phyloP scores from a whole-genome alignment of 2,113 vertebrate genomes.

The Triplophysa tibetana region DNA sequence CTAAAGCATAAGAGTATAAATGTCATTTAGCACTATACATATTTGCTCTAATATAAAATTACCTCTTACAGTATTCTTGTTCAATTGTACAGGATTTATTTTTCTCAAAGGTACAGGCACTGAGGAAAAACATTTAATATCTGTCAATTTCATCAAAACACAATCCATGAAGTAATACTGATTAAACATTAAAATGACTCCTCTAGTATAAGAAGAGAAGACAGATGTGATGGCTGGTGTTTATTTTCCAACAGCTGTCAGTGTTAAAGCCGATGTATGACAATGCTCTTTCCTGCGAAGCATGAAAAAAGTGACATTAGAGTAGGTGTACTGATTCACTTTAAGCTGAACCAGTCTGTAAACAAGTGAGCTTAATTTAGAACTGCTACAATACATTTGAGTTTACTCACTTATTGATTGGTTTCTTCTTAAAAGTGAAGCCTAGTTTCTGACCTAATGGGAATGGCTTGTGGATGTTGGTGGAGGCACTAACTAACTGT shows the following conservation, averaged over 20 bases:
- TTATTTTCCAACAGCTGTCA: slow-evolving; percentile 48
- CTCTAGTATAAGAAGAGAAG: slow-evolving; percentile 17
- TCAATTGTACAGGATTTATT: not conserved
- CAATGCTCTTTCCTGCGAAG: slow-evolving; percentile 42
- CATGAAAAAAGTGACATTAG: slow-evolving; percentile 40
- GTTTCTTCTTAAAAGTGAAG: too few species aligned
- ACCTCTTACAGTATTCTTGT: not conserved
- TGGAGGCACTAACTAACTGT: too few species aligned
- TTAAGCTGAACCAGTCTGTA: not conserved
- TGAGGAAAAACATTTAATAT: not conserved
- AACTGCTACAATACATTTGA: not conserved
- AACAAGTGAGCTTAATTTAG: not conserved
- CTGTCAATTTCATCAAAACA: not conserved
- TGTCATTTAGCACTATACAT: not conserved
- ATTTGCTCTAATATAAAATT: not conserved
- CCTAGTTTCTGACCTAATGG: too few species aligned
- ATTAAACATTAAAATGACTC: not conserved
- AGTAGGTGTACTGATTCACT: slow-evolving; percentile 25
- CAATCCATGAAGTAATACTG: slow-evolving; percentile 6
- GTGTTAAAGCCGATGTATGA: slow-evolving; percentile 39
- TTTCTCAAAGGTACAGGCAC: slow-evolving; percentile 4
- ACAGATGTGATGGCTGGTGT: slow-evolving; percentile 42
- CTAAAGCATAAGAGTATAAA: not conserved
- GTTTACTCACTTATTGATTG: too few species aligned
- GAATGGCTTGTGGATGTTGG: too few species aligned